Base-by-base conservation (phyloP, 2,797 vertebrate species). In the Parauchenoglanis punctatus region DNA sequence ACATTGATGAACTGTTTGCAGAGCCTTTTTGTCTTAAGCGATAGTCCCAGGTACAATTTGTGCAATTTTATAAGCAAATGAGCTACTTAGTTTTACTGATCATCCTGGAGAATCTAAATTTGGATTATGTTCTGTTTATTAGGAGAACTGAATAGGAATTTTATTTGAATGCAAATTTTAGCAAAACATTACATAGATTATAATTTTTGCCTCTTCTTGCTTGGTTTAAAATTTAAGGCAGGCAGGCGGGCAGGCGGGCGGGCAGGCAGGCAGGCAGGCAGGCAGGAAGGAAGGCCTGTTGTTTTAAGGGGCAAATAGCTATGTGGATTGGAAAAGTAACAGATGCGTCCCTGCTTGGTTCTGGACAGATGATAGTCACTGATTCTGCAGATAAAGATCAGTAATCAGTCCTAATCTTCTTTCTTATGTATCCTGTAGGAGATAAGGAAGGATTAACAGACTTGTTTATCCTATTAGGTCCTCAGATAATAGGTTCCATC, bases 361-460 rank as follows among this genome's bases (percentile, higher is more conserved):
- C 54, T 31, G 31, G 46, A 56, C 40, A 56, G 28, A 54, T 56
- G 40, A 86, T 40, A 52, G 28, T 86, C 35, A 46, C 7, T 81
- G 25, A 52, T 58, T 54, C 35, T 76, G 59, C 70, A 52, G 86
- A 87, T 73, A 76, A 76, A 67, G 49, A 87, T 87, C 61, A 84
- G 54, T 46, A 68, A 25, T 28, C 58, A 65, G 2, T 65, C 8
- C 18, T 28, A 28, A 54, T 87, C 72, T 84, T 44, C 54, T 67
- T 76, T n/a, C 58, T 40, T 56, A 58, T 4, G 10, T 1, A 59
- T 40, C 18, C 31, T 67, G 28, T n/a, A 56, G 25, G 23, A 61
- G 81, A 52, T 83, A 67, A 54, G 28, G 8, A 25, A 20, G 17
- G 20, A 40, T 23, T 61, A 81, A 80, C 54, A 59, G 77, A 13